Evolutionary conservation across 2,797 vertebrate species (phyloP).

Genomic region (Ciconia nigra): DNA sequence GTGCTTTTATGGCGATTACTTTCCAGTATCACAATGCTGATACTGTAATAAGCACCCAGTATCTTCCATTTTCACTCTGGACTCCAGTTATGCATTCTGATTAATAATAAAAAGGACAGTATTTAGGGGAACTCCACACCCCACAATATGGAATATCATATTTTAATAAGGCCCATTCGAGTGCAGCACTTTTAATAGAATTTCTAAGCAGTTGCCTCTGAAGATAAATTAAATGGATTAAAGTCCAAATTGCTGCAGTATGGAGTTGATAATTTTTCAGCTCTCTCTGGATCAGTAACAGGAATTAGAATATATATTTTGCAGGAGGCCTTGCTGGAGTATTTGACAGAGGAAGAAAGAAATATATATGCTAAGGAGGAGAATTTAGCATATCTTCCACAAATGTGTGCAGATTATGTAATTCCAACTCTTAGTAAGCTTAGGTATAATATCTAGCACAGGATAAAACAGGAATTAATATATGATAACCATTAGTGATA

Average conservation of each 20-base stretch:
- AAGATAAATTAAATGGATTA: slow-evolving; percentile 11
- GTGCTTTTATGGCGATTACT: background rate
- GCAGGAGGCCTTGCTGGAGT: background rate
- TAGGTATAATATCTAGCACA: background rate
- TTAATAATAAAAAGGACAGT: background rate
- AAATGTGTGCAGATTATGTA: background rate
- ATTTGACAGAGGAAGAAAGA: background rate
- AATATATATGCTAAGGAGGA: background rate
- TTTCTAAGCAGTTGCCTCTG: slow-evolving; percentile 9
- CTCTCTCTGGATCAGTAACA: background rate
- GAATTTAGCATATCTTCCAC: background rate
- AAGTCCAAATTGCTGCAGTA: slow-evolving; percentile 10
- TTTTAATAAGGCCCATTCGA: background rate
- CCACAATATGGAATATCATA: background rate
- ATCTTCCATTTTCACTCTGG: background rate
- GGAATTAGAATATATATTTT: background rate
- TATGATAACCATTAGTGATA: background rate
- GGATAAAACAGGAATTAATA: background rate
- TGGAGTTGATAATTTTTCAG: background rate
- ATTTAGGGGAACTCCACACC: background rate
- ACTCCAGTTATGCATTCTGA: background rate
- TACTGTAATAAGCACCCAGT: background rate
- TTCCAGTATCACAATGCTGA: background rate
- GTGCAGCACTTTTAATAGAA: background rate
- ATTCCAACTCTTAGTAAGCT: background rate